Evolutionary conservation across 1,140 invertebrate genomes (phyloP), one percentile per base, ranked within the genome.

Genomic region (Polypedilum pembai): DNA sequence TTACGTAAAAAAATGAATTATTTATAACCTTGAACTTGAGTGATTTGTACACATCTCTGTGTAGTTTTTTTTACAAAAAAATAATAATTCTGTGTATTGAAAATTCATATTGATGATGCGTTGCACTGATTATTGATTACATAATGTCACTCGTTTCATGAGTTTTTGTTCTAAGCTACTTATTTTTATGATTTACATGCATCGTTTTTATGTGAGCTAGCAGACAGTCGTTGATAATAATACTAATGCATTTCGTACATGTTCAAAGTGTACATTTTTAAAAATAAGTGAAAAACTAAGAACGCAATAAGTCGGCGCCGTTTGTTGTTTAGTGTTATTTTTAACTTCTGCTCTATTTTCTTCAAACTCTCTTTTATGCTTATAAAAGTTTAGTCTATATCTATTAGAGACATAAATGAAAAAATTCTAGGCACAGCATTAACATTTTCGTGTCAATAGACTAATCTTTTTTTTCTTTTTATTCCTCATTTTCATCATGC

Each of bases 231-330:
- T 15, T 56, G n/a, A 56, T 56, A 56, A 56, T 45, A 8, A 2
- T n/a, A 56, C 45, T 56, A 56, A 56, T 56, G 45, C 45, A 56
- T 56, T 56, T 56, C n/a, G n/a, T n/a, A 56, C 45, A 56, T 56
- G 8, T 15, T n/a, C 45, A 56, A 56, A 56, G 45, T 56, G 10
- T 12, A 56, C 12, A n/a, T 56, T 56, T 56, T 45, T 45, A 56
- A 56, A 45, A 45, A 56, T 15, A 56, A 56, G 45, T 56, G 12
- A 56, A 56, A 45, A 12, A n/a, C 12, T n/a, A 56, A 56, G 45
- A 56, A 56, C 45, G 45, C 45, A 56, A 56, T 56, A 56, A 56
- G 45, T 56, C 45, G 45, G 45, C 45, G 45, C 45, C 45, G 45
- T n/a, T 10, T 56, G 45, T 56, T 33, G 24, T 33, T 33, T 33